These are phyloP conservation scores for Protaetia brevitarsis DNA, from an alignment of 1,140 invertebrate genomes.

Conservation along the genomic window DNA sequence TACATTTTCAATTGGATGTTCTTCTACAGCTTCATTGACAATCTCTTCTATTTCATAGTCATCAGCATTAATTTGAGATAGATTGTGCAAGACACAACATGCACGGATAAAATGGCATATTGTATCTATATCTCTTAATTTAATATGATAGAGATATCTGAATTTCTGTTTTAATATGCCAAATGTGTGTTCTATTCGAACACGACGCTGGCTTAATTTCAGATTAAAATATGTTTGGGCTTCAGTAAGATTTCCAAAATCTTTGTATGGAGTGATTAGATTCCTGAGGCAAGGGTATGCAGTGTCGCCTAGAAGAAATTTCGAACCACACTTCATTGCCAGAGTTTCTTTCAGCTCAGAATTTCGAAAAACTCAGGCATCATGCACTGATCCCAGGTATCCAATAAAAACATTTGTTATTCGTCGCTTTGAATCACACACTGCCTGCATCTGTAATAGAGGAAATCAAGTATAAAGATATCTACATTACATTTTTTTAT, in stretches of 20 bases:
- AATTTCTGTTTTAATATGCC: conserved; percentile 34
- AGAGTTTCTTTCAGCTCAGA: background rate
- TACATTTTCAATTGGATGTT: no score
- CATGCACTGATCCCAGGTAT: background rate
- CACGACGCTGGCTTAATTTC: conserved; percentile 25
- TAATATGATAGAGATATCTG: conserved; percentile 28
- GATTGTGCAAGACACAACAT: conserved; percentile 33
- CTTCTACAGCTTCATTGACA: no score
- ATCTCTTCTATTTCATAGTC: no score
- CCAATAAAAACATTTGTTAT: background rate
- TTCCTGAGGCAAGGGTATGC: conserved; percentile 30
- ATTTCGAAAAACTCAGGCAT: background rate
- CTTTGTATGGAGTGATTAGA: conserved; percentile 34
- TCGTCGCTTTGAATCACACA: background rate
- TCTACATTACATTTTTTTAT: background rate
- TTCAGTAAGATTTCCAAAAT: conserved; percentile 32
- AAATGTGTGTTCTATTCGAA: conserved; percentile 31
- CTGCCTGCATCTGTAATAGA: background rate
- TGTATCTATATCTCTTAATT: conserved; percentile 21
- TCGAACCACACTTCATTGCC: background rate
- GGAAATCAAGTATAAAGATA: background rate
- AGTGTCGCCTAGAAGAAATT: conserved; percentile 30
- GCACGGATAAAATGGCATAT: conserved; percentile 28
- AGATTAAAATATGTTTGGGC: conserved; percentile 30
- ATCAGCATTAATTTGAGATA: background rate